Evolutionary conservation across 2,797 vertebrate genomes (phyloP).

Genomic region (Myotis pilosus): DNA sequence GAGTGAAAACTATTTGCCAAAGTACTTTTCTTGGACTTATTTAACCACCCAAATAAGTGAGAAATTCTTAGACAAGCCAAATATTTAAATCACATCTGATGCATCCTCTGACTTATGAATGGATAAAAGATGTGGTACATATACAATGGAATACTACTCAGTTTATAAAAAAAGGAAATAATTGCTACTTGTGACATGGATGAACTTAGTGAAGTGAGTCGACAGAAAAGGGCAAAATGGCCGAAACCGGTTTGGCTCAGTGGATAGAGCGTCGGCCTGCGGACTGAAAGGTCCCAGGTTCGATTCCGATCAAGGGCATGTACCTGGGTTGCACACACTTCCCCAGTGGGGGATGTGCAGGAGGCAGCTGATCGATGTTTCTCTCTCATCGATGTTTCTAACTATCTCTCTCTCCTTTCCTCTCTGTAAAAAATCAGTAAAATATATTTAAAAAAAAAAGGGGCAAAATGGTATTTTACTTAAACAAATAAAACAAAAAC

Average conservation of each 20-base stretch:
- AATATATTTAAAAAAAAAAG: too few species aligned
- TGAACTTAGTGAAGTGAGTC: neutral
- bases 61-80: conserved; percentile 41
- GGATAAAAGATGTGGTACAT: neutral
- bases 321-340: too few species aligned
- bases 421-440: too few species aligned
- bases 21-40: neutral
- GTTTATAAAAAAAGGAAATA: neutral
- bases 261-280: too few species aligned
- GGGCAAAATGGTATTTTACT: neutral
- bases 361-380: too few species aligned
- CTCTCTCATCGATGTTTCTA: too few species aligned
- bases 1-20: neutral
- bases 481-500: neutral
- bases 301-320: too few species aligned
- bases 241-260: too few species aligned
- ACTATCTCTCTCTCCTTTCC: too few species aligned
- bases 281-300: too few species aligned
- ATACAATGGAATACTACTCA: neutral
- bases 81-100: conserved; percentile 21
- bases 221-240: neutral
- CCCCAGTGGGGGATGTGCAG: too few species aligned
- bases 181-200: neutral
- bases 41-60: conserved; percentile 29
- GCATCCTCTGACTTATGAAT: neutral